Base-by-base conservation (phyloP, 2,888 invertebrate genomes). In the Marronus borbonicus region DNA sequence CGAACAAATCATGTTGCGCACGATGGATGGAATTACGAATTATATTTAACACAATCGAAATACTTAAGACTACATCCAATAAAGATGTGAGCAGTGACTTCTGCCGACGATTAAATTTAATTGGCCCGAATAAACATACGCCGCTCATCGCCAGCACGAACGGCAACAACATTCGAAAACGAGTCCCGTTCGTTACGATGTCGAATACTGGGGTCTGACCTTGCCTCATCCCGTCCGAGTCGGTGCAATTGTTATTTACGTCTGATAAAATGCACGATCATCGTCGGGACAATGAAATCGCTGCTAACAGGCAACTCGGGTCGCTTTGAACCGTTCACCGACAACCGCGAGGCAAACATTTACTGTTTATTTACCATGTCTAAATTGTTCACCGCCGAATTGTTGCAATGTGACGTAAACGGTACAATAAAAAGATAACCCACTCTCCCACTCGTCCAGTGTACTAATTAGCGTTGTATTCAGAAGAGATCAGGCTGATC, bases 171-270 rank as follows among this genome's bases (percentile, higher is more conserved):
- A 36, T 72, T 72, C 58, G 28, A 55, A 24, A 70, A 8, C 69
- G 60, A 60, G 44, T 44, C 72, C 58, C 70, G 55, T 58, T 2
- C 78, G 76, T 82, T 85, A 86, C 85, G 85, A 85, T 86, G 86
- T 85, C 83, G 86, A 86, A 86, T 83, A 84, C 83, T 79, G 81
- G 83, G 44, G 82, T 83, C 84, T 86, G 87, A 88, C 88, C 87
- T 88, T 88, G 87, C 83, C 84, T 77, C 82, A 83, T 83, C 83
- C 84, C 84, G 84, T 55, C 55, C 7, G 84, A 86, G 84, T 82
- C 87, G 87, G 86, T 87, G 87, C 87, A 88, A 87, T 88, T 86
- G 87, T 88, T 87, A 86, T 87, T 86, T 86, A 84, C 86, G 85
- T 85, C 85, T 36, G 83, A 85, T 85, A 88, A 86, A 86, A 84